Conservation (phyloP, 2,797 vertebrate genomes). For the Cuculus canorus region DNA sequence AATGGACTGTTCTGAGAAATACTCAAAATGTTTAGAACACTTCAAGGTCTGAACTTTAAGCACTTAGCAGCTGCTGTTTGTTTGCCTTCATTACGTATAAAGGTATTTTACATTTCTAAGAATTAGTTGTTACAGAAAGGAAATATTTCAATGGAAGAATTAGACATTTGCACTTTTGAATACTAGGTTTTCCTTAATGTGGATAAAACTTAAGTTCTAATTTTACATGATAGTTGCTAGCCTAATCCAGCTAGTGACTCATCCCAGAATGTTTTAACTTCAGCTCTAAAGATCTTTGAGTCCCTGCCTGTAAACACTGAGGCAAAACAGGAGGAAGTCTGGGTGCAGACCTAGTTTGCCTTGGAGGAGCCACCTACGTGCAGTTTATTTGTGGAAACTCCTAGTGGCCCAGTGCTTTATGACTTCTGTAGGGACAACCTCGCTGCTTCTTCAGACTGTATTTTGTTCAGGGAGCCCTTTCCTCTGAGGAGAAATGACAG, state of each 20-base stretch:
- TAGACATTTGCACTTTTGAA: background rate
- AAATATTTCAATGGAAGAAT: background rate
- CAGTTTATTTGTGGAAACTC: background rate
- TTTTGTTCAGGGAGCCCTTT: background rate
- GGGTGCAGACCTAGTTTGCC: background rate
- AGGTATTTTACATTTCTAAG: background rate
- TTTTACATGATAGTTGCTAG: background rate
- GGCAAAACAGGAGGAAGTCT: background rate
- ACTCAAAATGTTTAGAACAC: background rate
- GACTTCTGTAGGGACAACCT: background rate
- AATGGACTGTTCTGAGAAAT: background rate
- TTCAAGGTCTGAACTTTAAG: background rate
- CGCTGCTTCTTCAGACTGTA: background rate
- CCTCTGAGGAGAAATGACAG: background rate
- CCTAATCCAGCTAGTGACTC: background rate
- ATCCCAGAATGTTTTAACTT: background rate
- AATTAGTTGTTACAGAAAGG: background rate
- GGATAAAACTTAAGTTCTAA: background rate
- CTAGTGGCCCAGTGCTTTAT: background rate
- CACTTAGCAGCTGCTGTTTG: background rate
- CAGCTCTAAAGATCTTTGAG: background rate
- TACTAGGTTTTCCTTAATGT: background rate
- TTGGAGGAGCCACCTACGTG: background rate
- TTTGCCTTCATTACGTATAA: background rate
- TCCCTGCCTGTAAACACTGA: background rate